Conservation (phyloP, 2,888 invertebrate species). For the Pyrocoelia pectoralis region DNA sequence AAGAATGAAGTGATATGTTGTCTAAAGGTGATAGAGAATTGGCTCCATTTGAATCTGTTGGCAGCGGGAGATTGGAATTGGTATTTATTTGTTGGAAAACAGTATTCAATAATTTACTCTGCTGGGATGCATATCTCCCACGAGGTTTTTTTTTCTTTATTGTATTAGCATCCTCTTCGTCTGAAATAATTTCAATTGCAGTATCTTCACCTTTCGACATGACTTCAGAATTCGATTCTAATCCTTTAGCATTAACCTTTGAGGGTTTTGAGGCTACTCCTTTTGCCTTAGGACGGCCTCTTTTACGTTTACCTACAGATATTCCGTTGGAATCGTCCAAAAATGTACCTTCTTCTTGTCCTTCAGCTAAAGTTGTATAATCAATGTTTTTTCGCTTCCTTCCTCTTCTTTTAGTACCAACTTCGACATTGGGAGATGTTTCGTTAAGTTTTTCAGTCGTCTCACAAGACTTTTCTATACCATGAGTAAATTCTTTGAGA, state of each 20-base stretch:
- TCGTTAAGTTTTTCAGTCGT: not conserved
- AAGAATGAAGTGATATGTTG: not conserved
- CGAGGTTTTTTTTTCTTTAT: not conserved
- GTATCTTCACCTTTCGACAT: no score
- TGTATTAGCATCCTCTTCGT: not conserved
- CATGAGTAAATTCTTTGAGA: no score
- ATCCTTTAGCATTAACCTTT: not conserved
- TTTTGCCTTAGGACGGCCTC: not conserved
- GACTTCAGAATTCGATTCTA: not conserved
- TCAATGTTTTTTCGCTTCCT: conserved; percentile 27
- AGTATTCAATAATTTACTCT: not conserved
- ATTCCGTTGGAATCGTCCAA: not conserved
- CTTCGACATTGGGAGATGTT: not conserved
- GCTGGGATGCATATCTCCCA: not conserved
- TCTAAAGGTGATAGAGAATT: not conserved
- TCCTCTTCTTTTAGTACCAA: conserved; percentile 15
- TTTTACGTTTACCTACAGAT: conserved; percentile 1
- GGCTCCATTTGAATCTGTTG: not conserved
- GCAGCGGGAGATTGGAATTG: not conserved
- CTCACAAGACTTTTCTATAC: not conserved
- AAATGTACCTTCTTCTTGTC: conserved; percentile 3
- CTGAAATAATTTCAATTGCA: not conserved
- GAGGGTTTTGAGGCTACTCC: not conserved
- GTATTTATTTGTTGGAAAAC: not conserved
- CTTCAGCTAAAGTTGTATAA: conserved; percentile 20